Base-by-base conservation (phyloP, 2,113 vertebrate genomes). In the Pao palembangensis region DNA sequence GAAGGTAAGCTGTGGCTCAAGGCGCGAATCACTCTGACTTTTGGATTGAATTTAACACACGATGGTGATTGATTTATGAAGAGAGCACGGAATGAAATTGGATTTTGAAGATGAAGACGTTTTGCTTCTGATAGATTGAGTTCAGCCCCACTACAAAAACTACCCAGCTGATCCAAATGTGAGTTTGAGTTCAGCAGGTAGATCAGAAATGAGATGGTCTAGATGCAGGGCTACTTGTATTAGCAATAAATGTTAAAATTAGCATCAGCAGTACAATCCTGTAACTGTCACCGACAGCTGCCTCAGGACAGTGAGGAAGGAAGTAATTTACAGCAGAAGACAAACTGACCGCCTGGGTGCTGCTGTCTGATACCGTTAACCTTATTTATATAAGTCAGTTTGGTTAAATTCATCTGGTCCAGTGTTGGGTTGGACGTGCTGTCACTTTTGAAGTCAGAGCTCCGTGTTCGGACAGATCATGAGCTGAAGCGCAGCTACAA, bases 1-100 rank as follows among this genome's bases (percentile, higher is more conserved):
- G 65, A 31, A 20, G 41, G 5, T 56, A 28, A 82, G 81, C 79
- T 80, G 34, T 12, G 34, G 5, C 28, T 31, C 28, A 8, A 31
- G 28, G 28, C 28, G 3, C 28, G 28, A 31, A 31, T 31, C 28
- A 3, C 21, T 2, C 21, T 23, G 28, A 38, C 34, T 38, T 38
- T 38, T 1, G 8, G 34, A 38, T 12, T 12, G 8, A 38, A 38
- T 38, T 38, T 12, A 12, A 0, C 34, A 11, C 6, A 38, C 34
- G 34, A 11, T 38, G 1, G 34, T 12, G 34, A 38, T 38, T 38
- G 34, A 11, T 38, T 38, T 10, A 47, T 14, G 20, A 23, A 25
- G 21, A 34, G 12, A 4, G 16, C 10, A 38, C 4, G 52, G 8
- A n/a, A 47, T 48, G 6, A 10, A 61, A 49, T 13, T 11, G 42